These are phyloP conservation scores for Eupithecia vulgata DNA, from an alignment of 2,888 invertebrate species.

Conservation along the genomic window DNA sequence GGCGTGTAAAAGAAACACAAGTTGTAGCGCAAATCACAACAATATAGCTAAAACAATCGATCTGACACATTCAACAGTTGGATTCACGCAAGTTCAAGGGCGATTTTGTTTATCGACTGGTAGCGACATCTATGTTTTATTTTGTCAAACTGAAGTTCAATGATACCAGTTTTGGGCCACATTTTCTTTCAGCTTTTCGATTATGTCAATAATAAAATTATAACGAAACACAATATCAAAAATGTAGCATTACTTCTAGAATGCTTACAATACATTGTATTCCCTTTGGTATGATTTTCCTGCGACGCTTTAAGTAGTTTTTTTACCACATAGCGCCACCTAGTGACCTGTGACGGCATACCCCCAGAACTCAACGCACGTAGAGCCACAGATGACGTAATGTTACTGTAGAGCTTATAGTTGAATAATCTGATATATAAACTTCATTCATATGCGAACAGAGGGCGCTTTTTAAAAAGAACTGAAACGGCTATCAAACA, in stretches of 20 bases:
- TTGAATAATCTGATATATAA: not conserved
- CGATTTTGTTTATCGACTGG: slow-evolving; percentile 6
- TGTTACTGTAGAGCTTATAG: too few species aligned
- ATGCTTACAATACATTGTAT: not conserved
- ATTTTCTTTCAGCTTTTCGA: not conserved
- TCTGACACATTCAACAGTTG: slow-evolving; percentile 27
- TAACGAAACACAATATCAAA: not conserved
- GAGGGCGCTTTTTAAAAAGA: not conserved
- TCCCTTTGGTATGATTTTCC: too few species aligned
- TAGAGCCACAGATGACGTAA: too few species aligned
- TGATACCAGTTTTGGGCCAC: not conserved
- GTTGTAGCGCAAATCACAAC: not conserved
- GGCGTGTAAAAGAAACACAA: not conserved
- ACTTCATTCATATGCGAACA: not conserved
- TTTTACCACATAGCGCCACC: slow-evolving; percentile 17
- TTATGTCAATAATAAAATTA: not conserved
- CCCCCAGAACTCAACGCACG: slow-evolving; percentile 13
- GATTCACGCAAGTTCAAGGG: slow-evolving; percentile 28
- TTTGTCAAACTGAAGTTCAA: slow-evolving; percentile 3
- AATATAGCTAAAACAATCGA: not conserved
- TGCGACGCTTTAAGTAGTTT: not conserved
- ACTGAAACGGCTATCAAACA: not conserved
- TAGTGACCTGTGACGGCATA: slow-evolving; percentile 17
- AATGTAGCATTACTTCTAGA: not conserved
- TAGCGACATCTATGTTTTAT: slow-evolving; percentile 36